A percentile compares a stretch with the other conserved stretches of the same genome.
Conservation (phyloP, 1,140 invertebrate species). For the Brachionus asplanchnoidis region DNA sequence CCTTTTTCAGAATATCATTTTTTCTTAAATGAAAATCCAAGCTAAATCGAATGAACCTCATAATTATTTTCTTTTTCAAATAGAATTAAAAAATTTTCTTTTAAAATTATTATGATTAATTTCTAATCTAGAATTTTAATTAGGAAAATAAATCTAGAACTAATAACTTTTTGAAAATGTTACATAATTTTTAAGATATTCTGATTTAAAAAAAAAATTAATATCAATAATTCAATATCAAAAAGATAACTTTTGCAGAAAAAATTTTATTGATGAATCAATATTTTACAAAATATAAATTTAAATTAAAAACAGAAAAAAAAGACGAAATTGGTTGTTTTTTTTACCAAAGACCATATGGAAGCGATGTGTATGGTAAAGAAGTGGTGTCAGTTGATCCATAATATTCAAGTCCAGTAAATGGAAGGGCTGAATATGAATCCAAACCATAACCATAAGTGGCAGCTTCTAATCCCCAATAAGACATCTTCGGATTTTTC, state of each 20-base stretch:
- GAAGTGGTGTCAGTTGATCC: neutral
- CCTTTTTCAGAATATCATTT: too few relatives aligned
- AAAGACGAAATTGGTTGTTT: neutral
- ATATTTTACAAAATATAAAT: neutral
- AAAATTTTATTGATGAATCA: neutral
- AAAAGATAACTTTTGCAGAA: neutral
- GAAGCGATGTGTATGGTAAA: neutral
- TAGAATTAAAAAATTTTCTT: too few relatives aligned
- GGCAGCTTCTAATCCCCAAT: neutral
- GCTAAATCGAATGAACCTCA: too few relatives aligned
- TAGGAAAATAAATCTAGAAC: neutral
- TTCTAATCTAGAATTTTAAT: neutral
- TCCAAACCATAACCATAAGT: neutral
- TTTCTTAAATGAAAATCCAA: too few relatives aligned
- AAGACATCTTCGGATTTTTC: neutral
- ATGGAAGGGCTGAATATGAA: neutral
- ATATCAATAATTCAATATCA: too few relatives aligned
- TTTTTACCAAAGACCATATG: neutral
- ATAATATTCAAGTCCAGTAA: neutral
- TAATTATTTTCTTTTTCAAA: too few relatives aligned
- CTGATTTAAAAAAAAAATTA: too few relatives aligned
- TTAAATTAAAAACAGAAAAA: neutral
- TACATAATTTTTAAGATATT: too few relatives aligned
- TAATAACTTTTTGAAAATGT: neutral
- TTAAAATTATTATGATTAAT: too few relatives aligned